Percentiles rank a stretch among this genome's conserved stretches.
phyloP scores from a whole-genome alignment of 2,888 invertebrate species.

The Ennomos quercinarius region DNA sequence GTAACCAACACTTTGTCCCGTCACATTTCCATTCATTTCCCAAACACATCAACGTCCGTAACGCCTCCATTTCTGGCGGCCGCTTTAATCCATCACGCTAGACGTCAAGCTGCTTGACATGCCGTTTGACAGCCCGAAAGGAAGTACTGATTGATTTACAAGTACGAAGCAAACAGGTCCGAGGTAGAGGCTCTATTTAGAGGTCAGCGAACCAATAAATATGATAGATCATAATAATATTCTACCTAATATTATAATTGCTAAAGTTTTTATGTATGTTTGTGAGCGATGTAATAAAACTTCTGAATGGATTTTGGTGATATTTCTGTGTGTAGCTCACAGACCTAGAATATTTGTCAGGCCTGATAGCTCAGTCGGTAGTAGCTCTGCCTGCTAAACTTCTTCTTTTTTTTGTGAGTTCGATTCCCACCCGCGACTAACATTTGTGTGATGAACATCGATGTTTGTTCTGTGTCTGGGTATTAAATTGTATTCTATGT shows the following conservation, averaged over 20 bases:
- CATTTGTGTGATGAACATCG: too few relatives aligned
- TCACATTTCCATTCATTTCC: slow-evolving; percentile 17
- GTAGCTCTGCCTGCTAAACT: too few relatives aligned
- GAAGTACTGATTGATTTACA: slow-evolving; percentile 46
- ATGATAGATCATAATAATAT: slow-evolving; percentile 15
- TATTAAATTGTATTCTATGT: too few relatives aligned
- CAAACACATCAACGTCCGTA: slow-evolving; percentile 13
- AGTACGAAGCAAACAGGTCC: slow-evolving; percentile 41
- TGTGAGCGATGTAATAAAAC: too few relatives aligned
- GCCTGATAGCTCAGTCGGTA: too few relatives aligned
- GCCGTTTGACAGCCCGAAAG: slow-evolving; percentile 29
- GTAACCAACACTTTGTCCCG: neutral
- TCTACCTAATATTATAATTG: neutral
- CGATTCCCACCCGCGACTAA: too few relatives aligned
- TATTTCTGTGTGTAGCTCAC: too few relatives aligned
- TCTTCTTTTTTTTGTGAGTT: too few relatives aligned
- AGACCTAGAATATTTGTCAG: too few relatives aligned
- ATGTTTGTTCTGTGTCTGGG: too few relatives aligned
- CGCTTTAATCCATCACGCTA: slow-evolving; percentile 34
- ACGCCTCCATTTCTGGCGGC: slow-evolving; percentile 28
- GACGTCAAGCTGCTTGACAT: slow-evolving; percentile 35
- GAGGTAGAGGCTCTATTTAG: slow-evolving; percentile 29
- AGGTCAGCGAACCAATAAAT: slow-evolving; percentile 31
- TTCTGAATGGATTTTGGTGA: too few relatives aligned
- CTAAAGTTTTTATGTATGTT: too few relatives aligned